These are phyloP conservation scores for Macheiramphus alcinus DNA, from an alignment of 2,113 vertebrate genomes.

Conservation along the genomic window DNA sequence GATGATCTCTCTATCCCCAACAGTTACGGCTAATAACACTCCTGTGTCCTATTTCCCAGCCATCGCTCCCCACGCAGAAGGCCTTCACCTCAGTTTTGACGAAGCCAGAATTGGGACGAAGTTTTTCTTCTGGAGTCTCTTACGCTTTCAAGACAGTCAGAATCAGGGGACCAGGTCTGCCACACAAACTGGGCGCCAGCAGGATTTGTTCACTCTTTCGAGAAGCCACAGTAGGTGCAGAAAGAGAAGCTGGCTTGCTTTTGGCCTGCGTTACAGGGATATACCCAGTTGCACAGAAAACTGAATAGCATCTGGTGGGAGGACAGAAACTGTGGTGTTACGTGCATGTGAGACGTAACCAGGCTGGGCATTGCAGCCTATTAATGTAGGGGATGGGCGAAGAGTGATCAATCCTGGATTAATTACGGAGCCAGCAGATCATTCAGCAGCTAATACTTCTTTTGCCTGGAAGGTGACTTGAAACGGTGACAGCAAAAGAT, in stretches of 20 bases:
- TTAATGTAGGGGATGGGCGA: not conserved
- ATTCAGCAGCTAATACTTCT: not conserved
- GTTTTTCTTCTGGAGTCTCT: not conserved
- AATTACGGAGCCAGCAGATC: not conserved
- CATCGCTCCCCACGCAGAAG: not conserved
- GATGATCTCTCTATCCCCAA: not conserved
- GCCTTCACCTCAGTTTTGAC: not conserved
- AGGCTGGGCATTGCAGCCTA: not conserved
- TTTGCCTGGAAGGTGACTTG: conserved; percentile 1
- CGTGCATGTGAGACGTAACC: not conserved
- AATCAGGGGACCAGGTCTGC: not conserved
- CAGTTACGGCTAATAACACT: not conserved
- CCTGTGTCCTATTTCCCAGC: not conserved
- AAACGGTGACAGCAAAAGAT: not conserved
- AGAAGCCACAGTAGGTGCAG: not conserved
- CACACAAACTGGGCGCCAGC: not conserved
- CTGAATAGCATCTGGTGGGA: not conserved
- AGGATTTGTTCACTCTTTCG: not conserved
- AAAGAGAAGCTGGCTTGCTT: not conserved
- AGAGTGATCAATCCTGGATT: not conserved
- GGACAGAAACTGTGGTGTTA: not conserved
- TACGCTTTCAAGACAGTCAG: not conserved
- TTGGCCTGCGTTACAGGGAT: not conserved
- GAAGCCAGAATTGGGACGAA: not conserved
- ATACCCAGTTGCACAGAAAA: not conserved